A percentile compares a stretch with the other conserved stretches of the same genome.
These are phyloP conservation scores for Hedychridium roseum DNA, from an alignment of 2,888 invertebrate genomes.

Conservation along the genomic window DNA sequence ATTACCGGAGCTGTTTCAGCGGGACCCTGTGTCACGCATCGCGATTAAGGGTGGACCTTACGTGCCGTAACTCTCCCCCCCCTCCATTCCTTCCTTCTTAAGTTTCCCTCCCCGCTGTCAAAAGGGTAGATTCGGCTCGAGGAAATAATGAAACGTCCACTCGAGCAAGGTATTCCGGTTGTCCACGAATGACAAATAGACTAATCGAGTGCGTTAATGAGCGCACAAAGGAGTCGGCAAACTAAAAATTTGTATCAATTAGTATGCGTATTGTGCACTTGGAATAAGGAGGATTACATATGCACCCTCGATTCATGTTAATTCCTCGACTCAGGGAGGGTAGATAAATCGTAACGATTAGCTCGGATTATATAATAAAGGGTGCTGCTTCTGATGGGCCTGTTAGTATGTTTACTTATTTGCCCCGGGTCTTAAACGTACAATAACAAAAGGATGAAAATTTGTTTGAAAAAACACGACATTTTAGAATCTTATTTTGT, in stretches of 20 bases:
- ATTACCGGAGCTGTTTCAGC: constrained; percentile 40
- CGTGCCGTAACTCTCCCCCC: constrained; percentile 24
- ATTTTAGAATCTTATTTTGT: no score
- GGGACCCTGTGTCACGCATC: constrained; percentile 42
- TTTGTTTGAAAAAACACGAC: no score
- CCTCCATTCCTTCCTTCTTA: background rate
- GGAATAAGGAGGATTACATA: constrained; percentile 21
- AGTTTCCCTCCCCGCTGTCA: background rate
- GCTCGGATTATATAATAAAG: background rate
- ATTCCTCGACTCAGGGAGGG: constrained; percentile 10
- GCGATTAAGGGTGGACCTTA: constrained; percentile 45
- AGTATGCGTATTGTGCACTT: constrained; percentile 3
- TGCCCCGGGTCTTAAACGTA: no score
- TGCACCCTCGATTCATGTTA: constrained; percentile 18
- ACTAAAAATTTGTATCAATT: no score
- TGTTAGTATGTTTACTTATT: no score
- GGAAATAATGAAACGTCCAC: no score
- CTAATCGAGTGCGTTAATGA: no score
- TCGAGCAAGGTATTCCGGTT: no score
- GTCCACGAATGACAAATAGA: no score
- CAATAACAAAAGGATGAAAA: no score
- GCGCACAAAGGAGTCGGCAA: no score
- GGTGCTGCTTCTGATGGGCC: no score
- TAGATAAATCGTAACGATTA: background rate
- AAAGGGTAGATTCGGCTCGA: background rate